Base-by-base conservation (phyloP, 2,113 vertebrate genomes). In the Tinamus guttatus region DNA sequence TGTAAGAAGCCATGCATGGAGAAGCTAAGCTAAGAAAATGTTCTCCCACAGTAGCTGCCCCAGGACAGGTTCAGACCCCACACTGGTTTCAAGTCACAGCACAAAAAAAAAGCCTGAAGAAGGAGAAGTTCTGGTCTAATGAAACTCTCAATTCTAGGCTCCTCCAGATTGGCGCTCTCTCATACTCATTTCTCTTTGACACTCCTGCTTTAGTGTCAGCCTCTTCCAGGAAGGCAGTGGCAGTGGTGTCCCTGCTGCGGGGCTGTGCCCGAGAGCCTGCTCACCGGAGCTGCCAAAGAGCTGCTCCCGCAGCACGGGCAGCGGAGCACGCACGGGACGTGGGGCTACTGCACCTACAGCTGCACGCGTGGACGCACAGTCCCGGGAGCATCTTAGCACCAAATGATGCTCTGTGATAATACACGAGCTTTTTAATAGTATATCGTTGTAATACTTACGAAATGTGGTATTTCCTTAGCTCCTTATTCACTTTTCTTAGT, bases 391-490 rank as follows among this genome's bases (percentile, higher is more conserved):
- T 56, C 16, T 65, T 56, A 60, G 7, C 51, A 76, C 68, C 80
- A 80, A 90, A 60, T 34, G 36, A 70, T 0, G 0, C 18, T 70
- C 15, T 25, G 19, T 38, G 18, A 11, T 20, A 75, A 24, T 28
- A 65, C 3, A 1, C 28, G 43, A 80, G 25, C 19, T 77, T 90
- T 68, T 60, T 18, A 70, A 32, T 59, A 60, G 40, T 22, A 56
- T 2, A 28, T 28, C 9, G 17, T 88, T 80, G 28, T 22, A 79
- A 60, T 74, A 97, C 97, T 96, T 77, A 97, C 90, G 7, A 18
- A 47, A 70, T 22, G 10, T 65, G n/a, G 27, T 13, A 34, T 94
- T 84, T 97, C 62, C 4, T 12, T 71, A 94, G 36, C 3, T 2
- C 56, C 81, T 92, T 91, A 11, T 49, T 56, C 60, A 83, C 69